Percentiles rank a stretch among this genome's conserved stretches.
Evolutionary conservation across 92 coral and sea anemone genomes (phyloP).

Genomic region (Chrysogorgia sp.): DNA sequence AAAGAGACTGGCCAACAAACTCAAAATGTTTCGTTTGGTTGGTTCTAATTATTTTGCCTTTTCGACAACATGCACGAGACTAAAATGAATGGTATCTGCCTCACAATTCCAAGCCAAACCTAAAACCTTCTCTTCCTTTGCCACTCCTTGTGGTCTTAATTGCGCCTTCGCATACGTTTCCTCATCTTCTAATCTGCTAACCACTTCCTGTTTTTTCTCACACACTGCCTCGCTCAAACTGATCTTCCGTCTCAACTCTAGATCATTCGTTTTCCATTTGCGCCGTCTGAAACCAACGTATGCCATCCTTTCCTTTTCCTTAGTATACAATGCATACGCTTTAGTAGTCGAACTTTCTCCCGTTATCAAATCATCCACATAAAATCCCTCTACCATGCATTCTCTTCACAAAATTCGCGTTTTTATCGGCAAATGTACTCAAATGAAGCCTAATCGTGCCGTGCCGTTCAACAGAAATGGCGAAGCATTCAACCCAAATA

Average conservation of each 20-base stretch:
- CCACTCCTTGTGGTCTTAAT: slow-evolving; percentile 28
- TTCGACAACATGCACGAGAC: slow-evolving; percentile 23
- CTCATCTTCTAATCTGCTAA: neutral
- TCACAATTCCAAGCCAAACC: slow-evolving; percentile 54
- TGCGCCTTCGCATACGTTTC: slow-evolving; percentile 47
- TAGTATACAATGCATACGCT: slow-evolving; percentile 27
- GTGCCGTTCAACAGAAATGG: slow-evolving; percentile 67
- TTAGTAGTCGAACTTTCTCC: slow-evolving; percentile 39
- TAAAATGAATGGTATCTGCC: slow-evolving; percentile 40
- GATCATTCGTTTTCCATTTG: slow-evolving; percentile 50
- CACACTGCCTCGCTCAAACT: neutral
- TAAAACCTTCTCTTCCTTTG: slow-evolving; percentile 40
- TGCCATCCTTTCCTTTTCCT: slow-evolving; percentile 39
- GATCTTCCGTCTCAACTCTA: no score
- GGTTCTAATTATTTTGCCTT: slow-evolving; percentile 19
- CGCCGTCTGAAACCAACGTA: slow-evolving; percentile 52
- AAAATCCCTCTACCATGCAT: slow-evolving; percentile 52
- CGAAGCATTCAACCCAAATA: slow-evolving; percentile 61
- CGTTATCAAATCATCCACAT: slow-evolving; percentile 64
- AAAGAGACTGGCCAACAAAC: slow-evolving; percentile 52
- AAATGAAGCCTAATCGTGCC: slow-evolving; percentile 61
- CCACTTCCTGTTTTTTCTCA: neutral
- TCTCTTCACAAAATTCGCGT: slow-evolving; percentile 50
- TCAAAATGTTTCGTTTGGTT: slow-evolving; percentile 55
- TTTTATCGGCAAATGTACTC: slow-evolving; percentile 40